phyloP scores from a whole-genome alignment of 2,888 invertebrate genomes.

The Barypeithes pellucidus region DNA sequence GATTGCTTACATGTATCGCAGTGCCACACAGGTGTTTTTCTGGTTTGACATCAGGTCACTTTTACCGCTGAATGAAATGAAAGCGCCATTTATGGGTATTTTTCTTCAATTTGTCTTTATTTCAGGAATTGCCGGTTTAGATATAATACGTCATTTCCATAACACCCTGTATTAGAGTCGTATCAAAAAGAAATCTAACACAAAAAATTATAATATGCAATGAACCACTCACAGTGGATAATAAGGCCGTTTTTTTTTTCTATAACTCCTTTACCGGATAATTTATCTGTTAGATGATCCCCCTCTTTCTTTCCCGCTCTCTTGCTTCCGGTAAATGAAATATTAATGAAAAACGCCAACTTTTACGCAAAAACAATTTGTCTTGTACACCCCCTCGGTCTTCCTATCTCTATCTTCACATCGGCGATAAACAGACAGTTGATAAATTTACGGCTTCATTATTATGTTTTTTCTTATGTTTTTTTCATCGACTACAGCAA shows the following conservation, averaged over 20 bases:
- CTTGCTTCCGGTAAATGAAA: slow-evolving; percentile 16
- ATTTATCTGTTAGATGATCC: slow-evolving; percentile 11
- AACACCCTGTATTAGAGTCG: too few species aligned
- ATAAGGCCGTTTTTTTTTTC: not conserved
- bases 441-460: slow-evolving; percentile 9
- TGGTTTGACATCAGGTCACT: too few species aligned
- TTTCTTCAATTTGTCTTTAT: too few species aligned
- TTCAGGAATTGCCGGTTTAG: too few species aligned
- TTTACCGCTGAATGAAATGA: too few species aligned
- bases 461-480: not conserved
- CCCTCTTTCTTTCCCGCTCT: not conserved
- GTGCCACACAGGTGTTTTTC: too few species aligned
- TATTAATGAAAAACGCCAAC: slow-evolving; percentile 13
- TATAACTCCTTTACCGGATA: not conserved
- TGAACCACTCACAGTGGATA: not conserved
- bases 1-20: too few species aligned
- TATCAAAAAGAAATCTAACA: not conserved
- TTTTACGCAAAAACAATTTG: slow-evolving; percentile 11
- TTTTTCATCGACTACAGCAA: not conserved
- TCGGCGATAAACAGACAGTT: slow-evolving; percentile 7
- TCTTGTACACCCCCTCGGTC: slow-evolving; percentile 4
- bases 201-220: not conserved
- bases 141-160: not conserved
- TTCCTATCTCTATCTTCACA: slow-evolving; percentile 6
- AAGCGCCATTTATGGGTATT: too few species aligned